Base-by-base conservation (phyloP, 2,888 invertebrate species). In the Drosophila longiperda region DNA sequence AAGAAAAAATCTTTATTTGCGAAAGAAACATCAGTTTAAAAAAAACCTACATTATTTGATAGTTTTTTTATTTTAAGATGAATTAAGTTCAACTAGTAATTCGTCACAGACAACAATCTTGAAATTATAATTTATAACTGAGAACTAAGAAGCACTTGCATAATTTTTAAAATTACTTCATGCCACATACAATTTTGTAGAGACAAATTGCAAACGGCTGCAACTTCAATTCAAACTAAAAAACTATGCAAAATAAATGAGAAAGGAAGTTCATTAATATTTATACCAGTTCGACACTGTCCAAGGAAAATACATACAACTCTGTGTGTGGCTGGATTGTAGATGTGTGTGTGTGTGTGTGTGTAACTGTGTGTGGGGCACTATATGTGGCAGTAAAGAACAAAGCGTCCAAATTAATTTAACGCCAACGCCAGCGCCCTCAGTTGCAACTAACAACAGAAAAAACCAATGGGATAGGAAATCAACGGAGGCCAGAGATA, bases 331-430 rank as follows among this genome's bases (percentile, higher is more conserved):
- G 26, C 26, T 20, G 40, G 40, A 40, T 55, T 55, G 29, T 49
- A 57, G n/a, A 36, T 54, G 50, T 64, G 36, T 34, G 36, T 50
- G 50, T 64, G 36, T 34, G 36, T 50, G 48, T 42, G 12, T 17
- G 12, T 34, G 53, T 23, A 36, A 58, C 29, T 40, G 38, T 26
- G 26, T 34, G 34, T 63, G 29, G 59, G 57, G 26, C 23, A 15
- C 8, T 36, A 23, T 49, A 38, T 49, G 52, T 58, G 58, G 57
- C n/a, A 59, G 60, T 53, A 48, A 52, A 71, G 80, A 82, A 90
- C 90, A 85, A 85, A 86, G 77, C 74, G 70, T 36, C 73, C 83
- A 88, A 85, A 85, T 85, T 90, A 85, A 90, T 85, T 85, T 85
- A 88, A 80, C 87, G 85, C 83, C 82, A 87, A 61, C 67, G 66